These are phyloP conservation scores for Macrotis lagotis DNA, from an alignment of 2,113 vertebrate genomes.

Conservation along the genomic window DNA sequence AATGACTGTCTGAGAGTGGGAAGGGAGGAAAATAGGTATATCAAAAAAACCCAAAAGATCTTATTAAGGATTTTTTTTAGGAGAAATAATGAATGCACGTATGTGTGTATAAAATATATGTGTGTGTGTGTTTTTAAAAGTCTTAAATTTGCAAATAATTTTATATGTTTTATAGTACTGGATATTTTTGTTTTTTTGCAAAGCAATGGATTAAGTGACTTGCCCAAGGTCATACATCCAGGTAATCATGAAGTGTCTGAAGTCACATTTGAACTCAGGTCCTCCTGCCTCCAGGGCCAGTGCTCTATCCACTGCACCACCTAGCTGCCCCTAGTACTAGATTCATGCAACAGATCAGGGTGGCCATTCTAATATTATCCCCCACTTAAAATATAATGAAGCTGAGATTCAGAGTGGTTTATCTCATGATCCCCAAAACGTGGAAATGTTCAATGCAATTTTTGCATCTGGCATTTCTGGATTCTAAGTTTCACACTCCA, in stretches of 20 bases:
- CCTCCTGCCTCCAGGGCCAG: too few relatives aligned
- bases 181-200: too few relatives aligned
- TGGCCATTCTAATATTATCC: not conserved
- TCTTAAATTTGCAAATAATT: not conserved
- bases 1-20: not conserved
- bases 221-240: too few relatives aligned
- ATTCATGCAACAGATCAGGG: not conserved
- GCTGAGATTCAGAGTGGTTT: slow-evolving; percentile 2
- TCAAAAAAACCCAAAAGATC: not conserved
- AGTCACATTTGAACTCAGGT: too few relatives aligned
- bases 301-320: too few relatives aligned
- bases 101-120: too few relatives aligned
- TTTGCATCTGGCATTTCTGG: not conserved
- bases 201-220: too few relatives aligned
- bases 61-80: not conserved
- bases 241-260: too few relatives aligned
- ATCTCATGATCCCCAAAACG: not conserved
- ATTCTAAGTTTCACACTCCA: rapidly evolving
- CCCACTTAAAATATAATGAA: slow-evolving; percentile 41
- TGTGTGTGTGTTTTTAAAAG: too few relatives aligned
- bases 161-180: not conserved
- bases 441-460: not conserved
- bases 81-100: not conserved
- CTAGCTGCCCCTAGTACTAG: too few relatives aligned
- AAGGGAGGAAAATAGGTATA: not conserved